Evolutionary conservation across 2,113 vertebrate genomes (phyloP).

Genomic region (Tenebrosternarchus preto): DNA sequence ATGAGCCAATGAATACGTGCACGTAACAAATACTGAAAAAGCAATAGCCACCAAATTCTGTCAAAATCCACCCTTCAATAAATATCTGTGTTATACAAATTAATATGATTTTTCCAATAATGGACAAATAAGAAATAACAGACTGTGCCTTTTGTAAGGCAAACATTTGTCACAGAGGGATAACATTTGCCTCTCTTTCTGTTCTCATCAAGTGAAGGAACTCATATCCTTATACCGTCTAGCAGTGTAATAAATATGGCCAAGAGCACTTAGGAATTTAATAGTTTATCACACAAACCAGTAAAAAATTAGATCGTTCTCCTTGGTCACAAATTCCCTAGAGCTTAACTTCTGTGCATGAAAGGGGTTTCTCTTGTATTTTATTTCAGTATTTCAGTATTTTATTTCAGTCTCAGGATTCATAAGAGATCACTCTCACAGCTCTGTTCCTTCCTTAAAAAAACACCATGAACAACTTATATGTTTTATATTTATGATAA

Average conservation of each 20-base stretch:
- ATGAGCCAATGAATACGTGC: background rate
- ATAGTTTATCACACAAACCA: conserved; percentile 9
- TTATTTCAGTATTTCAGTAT: conserved; percentile 36
- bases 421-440: background rate
- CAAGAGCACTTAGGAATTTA: background rate
- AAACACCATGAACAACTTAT: background rate
- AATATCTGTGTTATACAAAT: background rate
- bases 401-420: conserved; percentile 31
- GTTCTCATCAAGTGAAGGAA: background rate
- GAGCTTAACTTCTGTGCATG: conserved; percentile 27
- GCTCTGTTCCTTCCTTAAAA: background rate
- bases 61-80: too few relatives aligned
- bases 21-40: background rate
- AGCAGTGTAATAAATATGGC: background rate
- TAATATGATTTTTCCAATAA: background rate
- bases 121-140: background rate
- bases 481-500: too few relatives aligned
- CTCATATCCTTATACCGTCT: background rate
- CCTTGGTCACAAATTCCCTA: conserved; percentile 4
- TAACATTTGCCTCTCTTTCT: background rate
- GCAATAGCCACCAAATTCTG: background rate
- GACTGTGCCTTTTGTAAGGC: background rate
- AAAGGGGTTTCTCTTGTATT: conserved; percentile 13
- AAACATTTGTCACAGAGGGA: background rate
- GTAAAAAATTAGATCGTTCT: conserved; percentile 10